Conservation (phyloP, 2,797 vertebrate species). For the Gallinago solitaria region DNA sequence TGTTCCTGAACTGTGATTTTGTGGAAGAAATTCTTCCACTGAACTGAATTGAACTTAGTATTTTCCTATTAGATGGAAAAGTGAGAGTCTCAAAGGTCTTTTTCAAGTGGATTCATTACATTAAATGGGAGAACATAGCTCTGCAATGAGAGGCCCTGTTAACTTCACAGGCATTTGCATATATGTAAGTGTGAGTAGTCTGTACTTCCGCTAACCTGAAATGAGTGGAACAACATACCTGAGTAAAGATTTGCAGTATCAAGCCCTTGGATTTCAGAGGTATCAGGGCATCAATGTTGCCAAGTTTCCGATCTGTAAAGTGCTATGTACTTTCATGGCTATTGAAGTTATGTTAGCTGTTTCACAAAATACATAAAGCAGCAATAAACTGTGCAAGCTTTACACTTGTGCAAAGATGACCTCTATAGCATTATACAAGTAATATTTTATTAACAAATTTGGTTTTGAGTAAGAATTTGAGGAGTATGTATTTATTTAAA, state of each 20-base stretch:
- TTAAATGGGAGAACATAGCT: not conserved
- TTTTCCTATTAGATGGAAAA: not conserved
- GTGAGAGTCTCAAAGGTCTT: not conserved
- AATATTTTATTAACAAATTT: not conserved
- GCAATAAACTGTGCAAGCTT: not conserved
- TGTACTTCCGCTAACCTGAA: not conserved
- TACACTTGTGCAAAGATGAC: not conserved
- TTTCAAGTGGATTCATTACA: not conserved
- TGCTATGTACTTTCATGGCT: not conserved
- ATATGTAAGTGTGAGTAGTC: not conserved
- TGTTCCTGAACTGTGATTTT: not conserved
- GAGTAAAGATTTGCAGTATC: not conserved
- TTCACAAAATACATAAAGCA: not conserved
- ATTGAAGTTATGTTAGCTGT: not conserved
- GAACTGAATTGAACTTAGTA: not conserved
- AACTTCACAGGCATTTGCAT: not conserved
- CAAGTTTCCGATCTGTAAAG: not conserved
- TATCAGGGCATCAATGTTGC: not conserved
- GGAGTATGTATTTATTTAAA: not conserved
- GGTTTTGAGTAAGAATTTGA: not conserved
- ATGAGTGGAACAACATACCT: not conserved
- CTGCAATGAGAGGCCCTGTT: not conserved
- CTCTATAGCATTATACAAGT: not conserved
- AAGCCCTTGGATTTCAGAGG: not conserved
- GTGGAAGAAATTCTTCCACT: not conserved